Base-by-base conservation (phyloP, 2,797 vertebrate species). In the Eulemur rubriventer region DNA sequence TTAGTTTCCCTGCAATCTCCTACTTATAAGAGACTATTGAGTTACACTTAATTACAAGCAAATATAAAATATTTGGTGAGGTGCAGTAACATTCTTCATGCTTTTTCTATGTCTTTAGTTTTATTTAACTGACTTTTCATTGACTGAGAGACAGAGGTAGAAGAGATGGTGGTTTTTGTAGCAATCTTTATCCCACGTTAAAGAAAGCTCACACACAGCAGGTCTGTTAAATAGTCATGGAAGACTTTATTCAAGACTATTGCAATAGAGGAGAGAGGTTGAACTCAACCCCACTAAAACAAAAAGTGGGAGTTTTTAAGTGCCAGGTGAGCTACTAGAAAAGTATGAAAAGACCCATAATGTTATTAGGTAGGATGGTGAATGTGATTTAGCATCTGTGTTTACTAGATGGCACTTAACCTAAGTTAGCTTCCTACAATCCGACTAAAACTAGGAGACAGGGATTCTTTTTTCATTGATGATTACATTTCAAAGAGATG, bases 21-120 rank as follows among this genome's bases (percentile, higher is more conserved):
- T 80, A 55, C 20, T 61, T 92, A 46, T 0, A 61, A 92, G 46
- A 90, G 41, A 84, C 22, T 96, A 30, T 20, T 67, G 46, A 92
- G 24, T 91, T 95, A 24, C 11, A 75, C 4, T 70, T 48, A 96
- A 95, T 94, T 81, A 69, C 67, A 82, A 94, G 90, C n/a, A 90
- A 92, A 87, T 92, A 30, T n/a, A 72, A 95, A 59, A 87, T 17
- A 89, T 82, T 94, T 93, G 22, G 6, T 79, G 46, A 70, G 38
- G 78, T 70, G n/a, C 14, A 80, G 33, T 9, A 89, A 91, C 48
- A 24, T 28, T 75, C n/a, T 59, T 4, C 89, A 6, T 67, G 30
- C 81, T 96, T 90, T 78, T 33, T 52, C 38, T 59, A 65, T 14
- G 52, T 84, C 17, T 81, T 95, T 24, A 65, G 13, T 81, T 94